Conservation (phyloP, 2,797 vertebrate genomes). For the Octomys mimax region DNA sequence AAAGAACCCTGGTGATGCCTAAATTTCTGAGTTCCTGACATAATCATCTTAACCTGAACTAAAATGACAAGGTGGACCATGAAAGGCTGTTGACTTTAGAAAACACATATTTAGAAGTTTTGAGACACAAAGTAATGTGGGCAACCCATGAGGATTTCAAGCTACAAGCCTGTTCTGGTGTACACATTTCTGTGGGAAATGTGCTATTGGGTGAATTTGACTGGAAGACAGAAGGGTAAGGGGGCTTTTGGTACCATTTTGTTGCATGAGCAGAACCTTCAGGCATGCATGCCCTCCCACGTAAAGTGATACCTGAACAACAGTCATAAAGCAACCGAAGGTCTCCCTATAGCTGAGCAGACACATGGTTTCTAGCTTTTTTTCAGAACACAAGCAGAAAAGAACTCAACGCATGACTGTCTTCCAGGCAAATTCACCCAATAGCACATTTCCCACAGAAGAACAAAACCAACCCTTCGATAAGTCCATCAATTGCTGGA, state of each 20-base stretch:
- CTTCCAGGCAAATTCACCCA: constrained; percentile 17
- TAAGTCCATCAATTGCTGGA: fast-evolving
- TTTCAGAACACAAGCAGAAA: neutral
- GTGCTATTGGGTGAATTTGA: too few species aligned
- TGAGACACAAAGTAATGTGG: neutral
- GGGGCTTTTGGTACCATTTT: constrained; percentile 10
- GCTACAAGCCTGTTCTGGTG: neutral
- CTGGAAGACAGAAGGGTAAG: too few species aligned
- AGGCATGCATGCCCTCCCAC: constrained; percentile 34
- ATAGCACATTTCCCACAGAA: neutral
- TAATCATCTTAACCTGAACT: neutral
- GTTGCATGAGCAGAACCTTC: constrained; percentile 48
- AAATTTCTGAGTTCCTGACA: neutral
- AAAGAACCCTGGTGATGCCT: neutral
- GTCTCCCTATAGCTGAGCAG: fast-evolving
- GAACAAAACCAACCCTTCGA: neutral
- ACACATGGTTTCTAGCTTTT: neutral
- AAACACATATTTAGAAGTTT: neutral
- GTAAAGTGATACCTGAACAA: neutral
- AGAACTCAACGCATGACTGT: neutral
- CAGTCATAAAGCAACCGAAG: neutral
- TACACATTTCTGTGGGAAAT: neutral
- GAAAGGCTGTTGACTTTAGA: neutral
- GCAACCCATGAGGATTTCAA: neutral
- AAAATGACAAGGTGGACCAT: neutral